These are phyloP conservation scores for Odocoileus hemionus DNA, from an alignment of 2,113 vertebrate species.

Conservation along the genomic window DNA sequence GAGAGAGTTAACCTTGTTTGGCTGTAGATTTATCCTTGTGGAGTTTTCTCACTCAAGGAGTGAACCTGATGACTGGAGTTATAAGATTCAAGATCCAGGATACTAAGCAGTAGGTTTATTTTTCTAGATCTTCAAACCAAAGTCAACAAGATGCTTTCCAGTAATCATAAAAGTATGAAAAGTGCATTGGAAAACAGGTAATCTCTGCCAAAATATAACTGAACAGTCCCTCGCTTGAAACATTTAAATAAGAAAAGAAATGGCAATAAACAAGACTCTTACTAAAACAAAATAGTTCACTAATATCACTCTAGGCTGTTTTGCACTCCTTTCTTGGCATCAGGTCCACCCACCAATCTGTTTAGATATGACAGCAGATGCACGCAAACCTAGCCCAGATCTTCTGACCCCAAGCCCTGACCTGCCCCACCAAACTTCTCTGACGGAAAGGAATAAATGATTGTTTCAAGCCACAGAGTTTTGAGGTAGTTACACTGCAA, in stretches of 20 bases:
- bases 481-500: not conserved
- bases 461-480: not conserved
- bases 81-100: not conserved
- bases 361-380: not conserved
- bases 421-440: not conserved
- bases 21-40: not conserved
- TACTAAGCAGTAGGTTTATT: not conserved
- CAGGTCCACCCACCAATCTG: not conserved
- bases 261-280: not conserved
- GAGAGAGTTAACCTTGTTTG: not conserved
- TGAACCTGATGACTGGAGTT: not conserved
- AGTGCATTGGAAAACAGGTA: not conserved
- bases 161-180: not conserved
- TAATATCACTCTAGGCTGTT: not conserved
- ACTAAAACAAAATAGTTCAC: not conserved
- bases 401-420: not conserved
- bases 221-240: not conserved
- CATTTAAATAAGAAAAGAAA: not conserved
- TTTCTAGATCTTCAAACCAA: not conserved
- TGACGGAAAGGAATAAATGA: not conserved
- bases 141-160: not conserved
- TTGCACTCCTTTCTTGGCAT: not conserved
- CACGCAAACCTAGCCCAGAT: not conserved
- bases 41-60: not conserved
- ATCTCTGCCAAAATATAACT: not conserved